These are phyloP conservation scores for Plecturocebus donacophilus DNA, from an alignment of 2,113 vertebrate genomes.

Conservation along the genomic window DNA sequence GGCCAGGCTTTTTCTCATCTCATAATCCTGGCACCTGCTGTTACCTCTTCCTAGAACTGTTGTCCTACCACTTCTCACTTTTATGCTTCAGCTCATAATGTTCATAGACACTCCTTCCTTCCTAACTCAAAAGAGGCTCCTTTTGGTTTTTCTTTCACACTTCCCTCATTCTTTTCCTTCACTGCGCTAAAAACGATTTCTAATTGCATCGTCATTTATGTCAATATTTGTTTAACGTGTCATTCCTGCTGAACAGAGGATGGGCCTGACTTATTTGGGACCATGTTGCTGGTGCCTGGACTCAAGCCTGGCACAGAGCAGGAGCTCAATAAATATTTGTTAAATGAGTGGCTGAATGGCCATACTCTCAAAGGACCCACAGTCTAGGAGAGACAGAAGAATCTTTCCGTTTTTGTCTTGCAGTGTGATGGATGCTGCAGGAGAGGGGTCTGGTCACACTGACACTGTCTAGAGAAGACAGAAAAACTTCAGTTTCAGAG, in stretches of 20 bases:
- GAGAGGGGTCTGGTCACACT: neutral
- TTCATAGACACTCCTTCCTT: neutral
- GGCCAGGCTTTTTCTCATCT: neutral
- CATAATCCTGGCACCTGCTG: accelerated
- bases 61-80: neutral
- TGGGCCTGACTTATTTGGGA: neutral
- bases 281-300: neutral
- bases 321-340: neutral
- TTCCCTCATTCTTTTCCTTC: neutral
- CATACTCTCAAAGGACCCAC: neutral
- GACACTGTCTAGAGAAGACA: neutral
- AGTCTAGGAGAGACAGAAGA: neutral
- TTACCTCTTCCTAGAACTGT: neutral
- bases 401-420: neutral
- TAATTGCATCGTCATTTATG: neutral
- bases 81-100: accelerated
- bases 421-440: accelerated
- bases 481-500: neutral
- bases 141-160: neutral
- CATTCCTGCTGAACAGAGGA: neutral
- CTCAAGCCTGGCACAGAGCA: neutral
- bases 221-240: neutral
- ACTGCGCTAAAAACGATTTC: neutral
- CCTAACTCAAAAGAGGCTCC: neutral
- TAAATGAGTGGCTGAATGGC: neutral